Evolutionary conservation across 2,888 invertebrate genomes (phyloP), one percentile per base, ranked within the genome.

Genomic region (Dolichomitus sp.): DNA sequence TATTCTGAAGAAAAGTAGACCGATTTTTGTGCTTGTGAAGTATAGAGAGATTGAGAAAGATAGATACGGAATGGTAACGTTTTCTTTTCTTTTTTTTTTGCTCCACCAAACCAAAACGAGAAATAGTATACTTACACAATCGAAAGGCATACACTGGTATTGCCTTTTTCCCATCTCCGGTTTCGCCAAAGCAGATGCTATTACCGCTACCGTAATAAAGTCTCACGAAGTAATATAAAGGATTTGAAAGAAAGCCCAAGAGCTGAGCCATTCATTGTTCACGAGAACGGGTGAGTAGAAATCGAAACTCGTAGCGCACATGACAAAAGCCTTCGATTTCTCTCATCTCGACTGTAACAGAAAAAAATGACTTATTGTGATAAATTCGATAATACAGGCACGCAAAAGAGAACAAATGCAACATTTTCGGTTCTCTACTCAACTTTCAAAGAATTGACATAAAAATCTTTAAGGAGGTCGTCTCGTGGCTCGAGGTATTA

Each of bases 141-240:
- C 12, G 14, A 42, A 65, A 45, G 14, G 45, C 27, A 17, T 37
- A 61, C 19, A 37, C 4, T 12, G 23, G 12, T 42, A 45, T 65
- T 65, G 23, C n/a, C 65, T 65, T 65, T 65, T 42, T 23, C n/a
- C 14, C 6, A 65, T 45, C 42, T 45, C 19, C 45, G 11, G 40
- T 45, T 27, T 45, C 14, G 23, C 42, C 14, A 65, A 40, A 23
- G 19, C 42, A 30, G 65, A 23, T 42, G 11, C 45, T 42, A 61
- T 61, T 40, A 61, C 17, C 23, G 37, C 27, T 7, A 6, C 27
- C 23, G 63, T 45, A 65, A 63, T 63, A 63, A 63, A 65, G 65
- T 65, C 65, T 63, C 14, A 12, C 63, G 63, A 42, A 63, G 65
- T 27, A 27, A 45, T 45, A 37, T 63, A 63, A 63, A 42, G 63